These are phyloP conservation scores for Magallana nippona DNA, from an alignment of 2,888 invertebrate species.

Conservation along the genomic window DNA sequence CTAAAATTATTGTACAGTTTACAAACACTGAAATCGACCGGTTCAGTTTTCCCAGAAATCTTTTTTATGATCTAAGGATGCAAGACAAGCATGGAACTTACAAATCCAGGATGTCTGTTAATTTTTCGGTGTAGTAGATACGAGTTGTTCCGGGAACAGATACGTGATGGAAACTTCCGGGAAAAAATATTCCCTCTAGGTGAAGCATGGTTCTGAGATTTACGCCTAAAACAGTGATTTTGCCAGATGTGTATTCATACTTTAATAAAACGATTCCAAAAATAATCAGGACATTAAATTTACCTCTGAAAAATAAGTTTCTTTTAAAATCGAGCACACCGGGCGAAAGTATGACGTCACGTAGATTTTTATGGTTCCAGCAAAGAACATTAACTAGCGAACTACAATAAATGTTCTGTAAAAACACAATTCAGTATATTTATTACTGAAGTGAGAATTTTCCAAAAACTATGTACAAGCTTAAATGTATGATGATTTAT, in stretches of 20 bases:
- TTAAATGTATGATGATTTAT: no score
- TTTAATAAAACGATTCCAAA: neutral
- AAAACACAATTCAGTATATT: neutral
- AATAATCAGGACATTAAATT: neutral
- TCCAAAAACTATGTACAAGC: no score
- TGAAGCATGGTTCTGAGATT: neutral
- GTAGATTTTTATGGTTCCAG: neutral
- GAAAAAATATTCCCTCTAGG: neutral
- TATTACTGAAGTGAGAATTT: no score
- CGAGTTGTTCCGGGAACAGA: neutral
- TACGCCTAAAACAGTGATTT: neutral
- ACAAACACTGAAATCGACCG: no score
- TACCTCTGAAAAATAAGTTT: slow-evolving; percentile 7
- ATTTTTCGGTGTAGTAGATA: neutral
- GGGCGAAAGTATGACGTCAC: neutral
- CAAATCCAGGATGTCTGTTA: neutral
- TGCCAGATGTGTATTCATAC: neutral
- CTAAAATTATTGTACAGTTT: no score
- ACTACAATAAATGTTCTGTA: slow-evolving; percentile 2
- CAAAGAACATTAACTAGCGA: slow-evolving; percentile 7
- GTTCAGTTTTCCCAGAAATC: no score
- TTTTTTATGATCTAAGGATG: no score
- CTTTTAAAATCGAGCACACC: neutral
- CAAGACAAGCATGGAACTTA: neutral
- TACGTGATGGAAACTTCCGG: neutral